phyloP scores from a whole-genome alignment of 2,113 vertebrate genomes.

The Alligator mississippiensis region DNA sequence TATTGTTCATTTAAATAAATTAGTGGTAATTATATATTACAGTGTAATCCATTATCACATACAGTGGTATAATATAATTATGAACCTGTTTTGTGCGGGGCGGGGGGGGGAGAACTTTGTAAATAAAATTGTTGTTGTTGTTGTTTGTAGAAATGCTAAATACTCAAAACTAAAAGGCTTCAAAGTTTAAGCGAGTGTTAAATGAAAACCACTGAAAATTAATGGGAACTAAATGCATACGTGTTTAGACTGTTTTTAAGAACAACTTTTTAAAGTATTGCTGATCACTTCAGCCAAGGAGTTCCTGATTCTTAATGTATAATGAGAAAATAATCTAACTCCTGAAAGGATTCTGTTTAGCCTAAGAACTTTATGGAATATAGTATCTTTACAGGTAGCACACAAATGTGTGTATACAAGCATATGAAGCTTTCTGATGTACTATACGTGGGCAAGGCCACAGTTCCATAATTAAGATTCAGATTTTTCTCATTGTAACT shows the following conservation, averaged over 20 bases:
- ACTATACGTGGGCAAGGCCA: background rate
- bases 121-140: slow-evolving; percentile 32
- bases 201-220: slow-evolving; percentile 14
- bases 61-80: slow-evolving; percentile 21
- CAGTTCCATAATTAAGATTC: background rate
- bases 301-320: background rate
- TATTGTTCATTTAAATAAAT: slow-evolving; percentile 61
- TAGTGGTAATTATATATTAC: slow-evolving; percentile 62
- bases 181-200: slow-evolving; percentile 1
- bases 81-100: background rate
- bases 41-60: background rate
- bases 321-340: background rate
- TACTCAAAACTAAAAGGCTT: background rate
- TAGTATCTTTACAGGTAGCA: background rate
- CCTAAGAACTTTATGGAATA: slow-evolving; percentile 3
- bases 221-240: background rate
- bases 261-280: background rate
- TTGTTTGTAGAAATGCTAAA: background rate
- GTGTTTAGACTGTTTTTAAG: slow-evolving; percentile 8
- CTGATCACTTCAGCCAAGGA: background rate
- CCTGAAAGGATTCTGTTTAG: slow-evolving; percentile 7
- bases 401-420: background rate
- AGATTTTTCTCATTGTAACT: background rate
- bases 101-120: slow-evolving; percentile 30
- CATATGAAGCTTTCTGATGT: background rate